Base-by-base conservation (phyloP, 2,113 vertebrate genomes). In the Emydocephalus ijimae region DNA sequence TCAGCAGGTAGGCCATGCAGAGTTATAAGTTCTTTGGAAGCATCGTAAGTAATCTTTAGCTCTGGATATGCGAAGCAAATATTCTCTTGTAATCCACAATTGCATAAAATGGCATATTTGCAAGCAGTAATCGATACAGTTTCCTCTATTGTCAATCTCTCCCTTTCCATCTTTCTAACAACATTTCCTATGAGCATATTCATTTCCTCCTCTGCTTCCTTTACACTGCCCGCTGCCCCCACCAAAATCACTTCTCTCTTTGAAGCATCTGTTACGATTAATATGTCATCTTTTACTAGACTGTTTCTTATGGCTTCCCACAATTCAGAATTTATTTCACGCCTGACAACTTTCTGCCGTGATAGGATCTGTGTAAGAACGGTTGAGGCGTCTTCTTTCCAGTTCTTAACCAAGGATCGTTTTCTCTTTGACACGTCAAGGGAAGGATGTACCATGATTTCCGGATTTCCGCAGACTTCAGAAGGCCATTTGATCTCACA, bases 1-100 rank as follows among this genome's bases (percentile, higher is more conserved):
- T 99, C 98, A 0, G 97, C 88, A 0, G 6, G 87, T n/a, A 98
- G 23, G 10, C 99, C 99, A 90, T 91, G 97, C 0, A 99, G 11
- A 1, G 5, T 93, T 91, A 99, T 2, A 4, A 87, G 14, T 0
- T 94, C 90, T 92, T 90, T 93, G 0, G 50, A 29, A 43, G 1
- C 1, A 48, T 97, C 91, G 0, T 98, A 98, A 29, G 20, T 15
- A 45, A 98, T 93, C 7, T 97, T 95, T 45, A 99, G 93, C 0
- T 97, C 97, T 87, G 98, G 98, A 94, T 96, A 98, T 0, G 96
- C 87, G 0, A 0, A 0, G 1, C 0, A 0, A 24, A 98, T 21
- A 2, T 91, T 94, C 20, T 97, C 89, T 92, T 96, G 18, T 26
- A 98, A n/a, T 3, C 97, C 97, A 55, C 86, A 85, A 2, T 94